phyloP scores from a whole-genome alignment of 1,140 invertebrate species.

The Magallana ariakensis region DNA sequence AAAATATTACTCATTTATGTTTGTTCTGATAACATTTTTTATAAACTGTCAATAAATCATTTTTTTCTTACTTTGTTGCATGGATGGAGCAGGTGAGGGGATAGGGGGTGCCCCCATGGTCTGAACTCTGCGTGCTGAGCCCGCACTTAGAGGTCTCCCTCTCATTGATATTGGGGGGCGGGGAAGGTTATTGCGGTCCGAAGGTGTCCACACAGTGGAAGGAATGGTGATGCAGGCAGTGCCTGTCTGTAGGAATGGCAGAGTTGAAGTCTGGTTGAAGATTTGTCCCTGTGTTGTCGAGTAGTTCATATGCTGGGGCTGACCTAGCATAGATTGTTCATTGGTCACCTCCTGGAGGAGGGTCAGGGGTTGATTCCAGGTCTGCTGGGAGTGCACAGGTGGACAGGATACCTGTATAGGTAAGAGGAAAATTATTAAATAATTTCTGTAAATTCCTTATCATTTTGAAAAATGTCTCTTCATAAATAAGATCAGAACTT shows the following conservation, averaged over 20 bases:
- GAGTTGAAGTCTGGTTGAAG: conserved; percentile 38
- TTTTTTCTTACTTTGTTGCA: conserved; percentile 10
- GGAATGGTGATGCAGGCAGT: conserved; percentile 64
- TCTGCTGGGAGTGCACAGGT: conserved; percentile 72
- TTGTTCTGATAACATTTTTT: too few species aligned
- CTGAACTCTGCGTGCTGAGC: conserved; percentile 60
- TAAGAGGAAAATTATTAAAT: not conserved
- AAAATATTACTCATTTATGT: not conserved
- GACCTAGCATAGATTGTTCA: conserved; percentile 47
- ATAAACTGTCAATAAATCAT: too few species aligned
- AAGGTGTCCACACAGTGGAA: conserved; percentile 64
- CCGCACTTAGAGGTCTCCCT: conserved; percentile 75
- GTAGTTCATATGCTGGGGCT: conserved; percentile 32
- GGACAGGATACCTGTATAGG: conserved; percentile 70
- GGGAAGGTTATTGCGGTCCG: conserved; percentile 60
- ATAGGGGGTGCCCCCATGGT: conserved; percentile 51
- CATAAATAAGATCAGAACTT: not conserved
- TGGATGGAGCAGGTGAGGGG: conserved; percentile 23
- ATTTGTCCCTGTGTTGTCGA: conserved; percentile 9
- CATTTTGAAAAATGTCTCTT: not conserved
- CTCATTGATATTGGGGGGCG: conserved; percentile 71
- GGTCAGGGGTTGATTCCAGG: conserved; percentile 70
- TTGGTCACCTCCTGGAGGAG: conserved; percentile 59
- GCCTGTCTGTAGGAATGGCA: conserved; percentile 63
- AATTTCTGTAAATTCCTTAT: not conserved